Conservation (phyloP, 2,888 invertebrate species). For the Heliothis peltigera region DNA sequence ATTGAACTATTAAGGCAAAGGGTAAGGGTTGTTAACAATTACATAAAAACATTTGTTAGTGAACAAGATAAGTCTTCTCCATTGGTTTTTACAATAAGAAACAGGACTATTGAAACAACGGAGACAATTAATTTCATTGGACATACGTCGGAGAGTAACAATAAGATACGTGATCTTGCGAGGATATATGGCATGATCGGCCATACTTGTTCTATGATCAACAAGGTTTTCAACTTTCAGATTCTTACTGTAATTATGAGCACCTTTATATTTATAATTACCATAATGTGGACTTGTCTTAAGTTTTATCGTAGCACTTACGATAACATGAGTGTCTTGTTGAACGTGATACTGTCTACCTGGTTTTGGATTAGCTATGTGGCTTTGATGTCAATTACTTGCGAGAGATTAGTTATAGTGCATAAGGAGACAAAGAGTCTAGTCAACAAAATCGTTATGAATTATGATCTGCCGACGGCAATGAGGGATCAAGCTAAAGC, state of each 20-base stretch:
- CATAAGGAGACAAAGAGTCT: neutral
- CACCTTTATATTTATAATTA: slow-evolving; percentile 73
- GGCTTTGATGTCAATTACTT: neutral
- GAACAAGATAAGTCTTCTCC: slow-evolving; percentile 59
- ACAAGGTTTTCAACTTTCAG: slow-evolving; percentile 75
- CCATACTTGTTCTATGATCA: slow-evolving; percentile 68
- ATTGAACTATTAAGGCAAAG: slow-evolving; percentile 19
- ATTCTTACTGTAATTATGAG: slow-evolving; percentile 76
- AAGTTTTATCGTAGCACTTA: slow-evolving; percentile 66
- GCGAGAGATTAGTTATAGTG: neutral
- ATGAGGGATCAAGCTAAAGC: neutral
- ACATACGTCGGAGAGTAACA: slow-evolving; percentile 62
- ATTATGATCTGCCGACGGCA: neutral
- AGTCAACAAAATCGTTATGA: neutral
- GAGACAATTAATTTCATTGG: slow-evolving; percentile 65
- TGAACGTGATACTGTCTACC: slow-evolving; percentile 58
- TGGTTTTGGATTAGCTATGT: slow-evolving; percentile 4
- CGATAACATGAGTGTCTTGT: slow-evolving; percentile 56
- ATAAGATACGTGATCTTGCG: slow-evolving; percentile 72
- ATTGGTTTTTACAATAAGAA: slow-evolving; percentile 59
- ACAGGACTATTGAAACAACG: slow-evolving; percentile 36
- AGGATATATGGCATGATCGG: slow-evolving; percentile 73
- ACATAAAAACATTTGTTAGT: slow-evolving; percentile 67
- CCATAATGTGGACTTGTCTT: slow-evolving; percentile 74
- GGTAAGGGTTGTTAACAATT: slow-evolving; percentile 66